Percentiles rank a stretch among this genome's conserved stretches.
phyloP scores from a whole-genome alignment of 1,140 invertebrate species.

The Drosophila ogumai region DNA sequence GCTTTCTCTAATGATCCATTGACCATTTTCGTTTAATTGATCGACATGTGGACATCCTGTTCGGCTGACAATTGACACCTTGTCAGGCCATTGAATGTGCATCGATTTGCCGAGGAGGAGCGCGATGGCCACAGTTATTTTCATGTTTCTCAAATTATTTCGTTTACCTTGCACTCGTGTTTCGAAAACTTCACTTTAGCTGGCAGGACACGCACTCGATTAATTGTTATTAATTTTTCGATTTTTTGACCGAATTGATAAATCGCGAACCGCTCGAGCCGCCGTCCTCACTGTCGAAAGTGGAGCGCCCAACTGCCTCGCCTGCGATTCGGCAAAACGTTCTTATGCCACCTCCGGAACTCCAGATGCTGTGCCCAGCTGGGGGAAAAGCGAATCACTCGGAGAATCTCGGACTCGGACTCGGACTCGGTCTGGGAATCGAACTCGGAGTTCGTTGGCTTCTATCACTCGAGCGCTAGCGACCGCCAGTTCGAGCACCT shows the following conservation, averaged over 20 bases:
- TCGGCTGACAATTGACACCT: slow-evolving; percentile 70
- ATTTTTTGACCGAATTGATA: slow-evolving; percentile 7
- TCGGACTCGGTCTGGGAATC: slow-evolving; percentile 18
- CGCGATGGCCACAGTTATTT: slow-evolving; percentile 21
- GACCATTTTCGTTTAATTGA: slow-evolving; percentile 82
- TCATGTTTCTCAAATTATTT: slow-evolving; percentile 14
- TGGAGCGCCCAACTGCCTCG: slow-evolving; percentile 76
- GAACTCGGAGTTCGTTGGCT: slow-evolving; percentile 77
- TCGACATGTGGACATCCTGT: slow-evolving; percentile 75
- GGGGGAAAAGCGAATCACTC: slow-evolving; percentile 51
- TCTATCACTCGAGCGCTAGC: slow-evolving; percentile 65
- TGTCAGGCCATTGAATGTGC: slow-evolving; percentile 63
- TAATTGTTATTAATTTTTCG: slow-evolving; percentile 17
- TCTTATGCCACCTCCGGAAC: slow-evolving; percentile 63
- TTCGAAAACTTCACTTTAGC: slow-evolving; percentile 30
- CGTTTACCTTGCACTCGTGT: slow-evolving; percentile 28
- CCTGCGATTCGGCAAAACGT: slow-evolving; percentile 64
- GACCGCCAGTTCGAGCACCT: slow-evolving; percentile 81
- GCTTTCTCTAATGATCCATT: slow-evolving; percentile 78
- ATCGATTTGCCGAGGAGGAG: slow-evolving; percentile 25
- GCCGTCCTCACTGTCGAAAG: slow-evolving; percentile 76
- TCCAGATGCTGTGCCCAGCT: slow-evolving; percentile 51
- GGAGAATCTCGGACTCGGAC: slow-evolving; percentile 10
- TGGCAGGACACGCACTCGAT: slow-evolving; percentile 58
- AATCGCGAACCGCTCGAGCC: slow-evolving; percentile 61